Percentiles rank a stretch among this genome's conserved stretches.
Evolutionary conservation across 2,113 vertebrate genomes (phyloP).

Genomic region (Phyllostomus hastatus): DNA sequence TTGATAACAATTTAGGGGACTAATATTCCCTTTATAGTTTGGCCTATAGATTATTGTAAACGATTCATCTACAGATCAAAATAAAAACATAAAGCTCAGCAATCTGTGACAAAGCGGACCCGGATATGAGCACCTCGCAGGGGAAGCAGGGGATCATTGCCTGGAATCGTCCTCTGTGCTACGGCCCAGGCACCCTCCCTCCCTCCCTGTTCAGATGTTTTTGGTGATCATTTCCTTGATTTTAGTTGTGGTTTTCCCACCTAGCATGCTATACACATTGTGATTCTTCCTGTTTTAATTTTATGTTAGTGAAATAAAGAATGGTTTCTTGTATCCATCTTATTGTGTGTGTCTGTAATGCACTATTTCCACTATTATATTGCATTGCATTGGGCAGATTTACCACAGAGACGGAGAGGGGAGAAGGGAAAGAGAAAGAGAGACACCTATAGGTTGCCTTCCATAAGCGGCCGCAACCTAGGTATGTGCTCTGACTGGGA

Average conservation of each 20-base stretch:
- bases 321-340: not conserved
- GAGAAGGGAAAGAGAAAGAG: too few species aligned
- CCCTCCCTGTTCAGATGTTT: not conserved
- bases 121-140: rapidly evolving
- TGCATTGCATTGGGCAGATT: too few species aligned
- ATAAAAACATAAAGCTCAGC: not conserved
- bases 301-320: not conserved
- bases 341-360: not conserved
- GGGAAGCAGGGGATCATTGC: not conserved
- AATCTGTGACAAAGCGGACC: not conserved
- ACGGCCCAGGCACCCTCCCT: not conserved
- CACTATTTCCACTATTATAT: not conserved
- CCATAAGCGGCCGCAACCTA: too few species aligned
- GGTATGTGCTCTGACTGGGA: too few species aligned
- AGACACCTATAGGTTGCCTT: too few species aligned
- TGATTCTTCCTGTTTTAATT: not conserved
- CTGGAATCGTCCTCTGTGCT: not conserved
- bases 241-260: not conserved
- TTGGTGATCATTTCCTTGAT: not conserved
- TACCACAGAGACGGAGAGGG: too few species aligned
- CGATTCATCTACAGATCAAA: not conserved
- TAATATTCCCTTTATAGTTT: not conserved
- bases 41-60: not conserved
- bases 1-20: not conserved
- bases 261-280: not conserved